Percentiles rank a stretch among this genome's conserved stretches.
Evolutionary conservation across 64 coral and sea anemone genomes (phyloP).

Genomic region (Stylophora pistillata): DNA sequence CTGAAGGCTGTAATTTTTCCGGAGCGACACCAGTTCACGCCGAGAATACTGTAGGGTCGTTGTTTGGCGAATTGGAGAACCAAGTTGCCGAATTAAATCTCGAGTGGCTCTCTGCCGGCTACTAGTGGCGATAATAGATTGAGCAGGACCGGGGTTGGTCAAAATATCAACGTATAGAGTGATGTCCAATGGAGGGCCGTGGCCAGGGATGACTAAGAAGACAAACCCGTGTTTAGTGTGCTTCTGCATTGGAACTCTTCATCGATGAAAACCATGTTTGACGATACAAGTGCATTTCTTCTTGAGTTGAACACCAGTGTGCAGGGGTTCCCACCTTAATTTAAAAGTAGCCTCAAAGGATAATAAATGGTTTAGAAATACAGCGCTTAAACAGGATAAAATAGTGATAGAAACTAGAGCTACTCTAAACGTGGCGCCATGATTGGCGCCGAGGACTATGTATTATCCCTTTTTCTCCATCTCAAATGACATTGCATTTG

Average conservation of each 20-base stretch:
- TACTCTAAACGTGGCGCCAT: slow-evolving; percentile 7
- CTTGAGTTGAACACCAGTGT: slow-evolving; percentile 1
- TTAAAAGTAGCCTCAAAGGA: slow-evolving; percentile 4
- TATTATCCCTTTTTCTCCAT: slow-evolving; percentile 14
- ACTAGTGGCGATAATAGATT: not conserved
- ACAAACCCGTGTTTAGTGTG: slow-evolving; percentile 1
- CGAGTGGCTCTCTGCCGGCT: not conserved
- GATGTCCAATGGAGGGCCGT: not conserved
- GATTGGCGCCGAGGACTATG: not conserved
- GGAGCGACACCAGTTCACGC: slow-evolving; percentile 8
- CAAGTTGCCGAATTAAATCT: not conserved
- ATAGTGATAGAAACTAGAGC: slow-evolving; percentile 5
- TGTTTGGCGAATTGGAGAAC: slow-evolving; percentile 32
- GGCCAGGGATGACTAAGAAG: slow-evolving; percentile 2
- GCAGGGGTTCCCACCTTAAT: not conserved
- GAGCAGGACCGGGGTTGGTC: slow-evolving; percentile 6
- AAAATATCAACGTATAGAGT: not conserved
- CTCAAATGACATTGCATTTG: slow-evolving; percentile 14
- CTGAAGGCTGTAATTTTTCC: slow-evolving; percentile 31
- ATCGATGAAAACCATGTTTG: slow-evolving; percentile 2
- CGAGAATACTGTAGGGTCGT: slow-evolving; percentile 29
- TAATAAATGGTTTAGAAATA: slow-evolving; percentile 5
- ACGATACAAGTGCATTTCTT: slow-evolving; percentile 5
- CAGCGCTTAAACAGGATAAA: slow-evolving; percentile 3
- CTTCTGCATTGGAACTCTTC: slow-evolving; percentile 1